A percentile compares a stretch with the other conserved stretches of the same genome.
These are phyloP conservation scores for Zaprionus ghesquierei DNA, from an alignment of 1,140 invertebrate species.

Conservation along the genomic window DNA sequence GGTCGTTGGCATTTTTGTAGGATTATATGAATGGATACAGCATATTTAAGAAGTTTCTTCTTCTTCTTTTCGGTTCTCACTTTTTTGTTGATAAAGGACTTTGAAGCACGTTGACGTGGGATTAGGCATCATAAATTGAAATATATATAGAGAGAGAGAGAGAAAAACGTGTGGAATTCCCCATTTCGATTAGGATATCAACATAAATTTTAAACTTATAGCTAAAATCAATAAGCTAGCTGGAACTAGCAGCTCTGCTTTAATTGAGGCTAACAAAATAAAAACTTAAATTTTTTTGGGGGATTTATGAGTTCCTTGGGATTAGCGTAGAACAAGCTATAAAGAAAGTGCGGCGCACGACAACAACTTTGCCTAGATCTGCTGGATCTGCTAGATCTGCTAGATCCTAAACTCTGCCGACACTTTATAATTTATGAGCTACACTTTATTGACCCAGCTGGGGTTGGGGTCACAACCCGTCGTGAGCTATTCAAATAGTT, in stretches of 20 bases:
- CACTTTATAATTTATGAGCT: background rate
- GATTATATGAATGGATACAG: slow-evolving; percentile 38
- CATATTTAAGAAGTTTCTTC: slow-evolving; percentile 23
- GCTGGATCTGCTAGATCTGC: too few relatives aligned
- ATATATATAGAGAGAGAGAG: background rate
- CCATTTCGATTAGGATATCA: background rate
- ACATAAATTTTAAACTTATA: background rate
- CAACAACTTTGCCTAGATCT: background rate
- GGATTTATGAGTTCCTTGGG: too few relatives aligned
- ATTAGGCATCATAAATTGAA: slow-evolving; percentile 17
- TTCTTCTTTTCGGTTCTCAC: background rate
- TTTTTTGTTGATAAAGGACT: slow-evolving; percentile 23
- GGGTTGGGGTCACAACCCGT: background rate
- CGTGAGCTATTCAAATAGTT: background rate
- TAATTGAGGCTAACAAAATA: background rate
- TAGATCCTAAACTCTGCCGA: background rate
- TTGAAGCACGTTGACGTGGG: slow-evolving; percentile 10
- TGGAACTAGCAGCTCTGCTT: background rate
- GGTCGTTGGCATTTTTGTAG: slow-evolving; percentile 36
- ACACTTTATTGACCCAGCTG: background rate
- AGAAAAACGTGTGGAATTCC: background rate
- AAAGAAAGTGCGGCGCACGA: background rate
- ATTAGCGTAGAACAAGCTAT: background rate
- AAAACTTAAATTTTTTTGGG: background rate
- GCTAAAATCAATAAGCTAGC: background rate